Evolutionary conservation across 2,797 vertebrate species (phyloP).

Genomic region (Danio tinwini): DNA sequence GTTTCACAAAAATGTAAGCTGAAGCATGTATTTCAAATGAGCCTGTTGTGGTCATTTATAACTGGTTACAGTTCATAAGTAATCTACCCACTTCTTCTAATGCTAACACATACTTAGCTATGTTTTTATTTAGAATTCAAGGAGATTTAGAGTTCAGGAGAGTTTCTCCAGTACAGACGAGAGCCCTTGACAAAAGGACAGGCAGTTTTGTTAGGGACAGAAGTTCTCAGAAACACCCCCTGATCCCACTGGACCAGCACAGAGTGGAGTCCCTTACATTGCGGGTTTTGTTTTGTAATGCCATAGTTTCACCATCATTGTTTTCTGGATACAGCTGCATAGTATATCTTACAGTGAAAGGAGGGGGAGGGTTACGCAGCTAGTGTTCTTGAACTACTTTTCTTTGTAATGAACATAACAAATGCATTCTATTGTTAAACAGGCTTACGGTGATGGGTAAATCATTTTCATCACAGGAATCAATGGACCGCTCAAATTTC

Average conservation of each 20-base stretch:
- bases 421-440: not conserved
- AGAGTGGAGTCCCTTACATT: not conserved
- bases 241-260: not conserved
- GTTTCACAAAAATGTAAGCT: too few relatives aligned
- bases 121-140: not conserved
- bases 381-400: not conserved
- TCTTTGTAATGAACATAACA: not conserved
- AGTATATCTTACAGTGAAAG: not conserved
- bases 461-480: slow-evolving; percentile 77
- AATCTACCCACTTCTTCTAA: too few relatives aligned
- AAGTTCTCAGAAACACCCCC: not conserved
- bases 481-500: slow-evolving; percentile 73
- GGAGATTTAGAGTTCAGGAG: not conserved
- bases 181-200: not conserved
- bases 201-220: not conserved
- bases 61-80: too few relatives aligned
- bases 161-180: not conserved
- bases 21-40: too few relatives aligned
- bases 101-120: too few relatives aligned
- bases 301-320: not conserved
- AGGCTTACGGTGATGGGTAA: slow-evolving; percentile 77
- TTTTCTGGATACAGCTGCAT: not conserved
- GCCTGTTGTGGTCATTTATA: too few relatives aligned
- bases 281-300: not conserved
- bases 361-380: not conserved